phyloP scores from a whole-genome alignment of 1,140 invertebrate genomes.

The Drosophila biarmipes region DNA sequence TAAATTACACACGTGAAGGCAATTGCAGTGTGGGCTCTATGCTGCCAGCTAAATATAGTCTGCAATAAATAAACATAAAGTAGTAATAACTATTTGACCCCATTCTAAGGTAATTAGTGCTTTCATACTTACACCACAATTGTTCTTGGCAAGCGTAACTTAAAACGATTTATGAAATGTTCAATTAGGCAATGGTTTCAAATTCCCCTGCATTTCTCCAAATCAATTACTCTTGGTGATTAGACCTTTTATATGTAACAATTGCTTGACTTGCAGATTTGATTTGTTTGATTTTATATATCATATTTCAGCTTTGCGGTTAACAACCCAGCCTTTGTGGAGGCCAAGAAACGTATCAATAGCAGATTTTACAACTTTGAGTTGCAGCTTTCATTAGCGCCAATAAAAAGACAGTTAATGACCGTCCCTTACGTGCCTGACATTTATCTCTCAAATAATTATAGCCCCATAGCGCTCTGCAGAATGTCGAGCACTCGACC shows the following conservation, averaged over 20 bases:
- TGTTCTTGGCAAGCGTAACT: neutral
- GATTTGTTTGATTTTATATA: neutral
- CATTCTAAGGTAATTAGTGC: constrained; percentile 1
- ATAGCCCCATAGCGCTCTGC: constrained; percentile 18
- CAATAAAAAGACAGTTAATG: constrained; percentile 38
- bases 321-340: constrained; percentile 53
- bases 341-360: constrained; percentile 16
- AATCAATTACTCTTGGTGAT: neutral
- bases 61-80: constrained; percentile 54
- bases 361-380: neutral
- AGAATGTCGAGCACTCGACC: constrained; percentile 34
- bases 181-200: neutral
- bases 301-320: constrained; percentile 21
- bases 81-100: neutral
- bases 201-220: neutral
- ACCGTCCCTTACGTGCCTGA: constrained; percentile 2
- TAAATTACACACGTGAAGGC: constrained; percentile 24
- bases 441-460: constrained; percentile 39
- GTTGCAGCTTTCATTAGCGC: constrained; percentile 12
- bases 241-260: neutral
- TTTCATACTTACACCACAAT: neutral
- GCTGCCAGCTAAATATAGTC: constrained; percentile 17
- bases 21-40: constrained; percentile 16
- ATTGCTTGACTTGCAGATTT: neutral
- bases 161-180: constrained; percentile 3